Evolutionary conservation across 30 jellyfish, hydroid and myxozoan genomes (phyloP).

Genomic region (Aurelia coerulea): DNA sequence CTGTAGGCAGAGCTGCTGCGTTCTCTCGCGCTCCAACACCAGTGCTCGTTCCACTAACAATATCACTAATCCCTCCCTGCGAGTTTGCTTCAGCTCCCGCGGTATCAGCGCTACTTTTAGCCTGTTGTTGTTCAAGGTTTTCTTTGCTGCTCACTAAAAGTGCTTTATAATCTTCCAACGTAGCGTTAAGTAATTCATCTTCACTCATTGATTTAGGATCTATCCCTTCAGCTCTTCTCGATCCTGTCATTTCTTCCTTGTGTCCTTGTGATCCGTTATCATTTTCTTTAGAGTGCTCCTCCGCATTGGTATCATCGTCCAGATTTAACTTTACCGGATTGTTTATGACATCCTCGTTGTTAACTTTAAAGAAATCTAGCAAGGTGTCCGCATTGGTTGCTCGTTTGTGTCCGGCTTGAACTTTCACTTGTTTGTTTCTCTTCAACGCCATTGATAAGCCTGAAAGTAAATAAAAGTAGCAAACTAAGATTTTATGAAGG

Average conservation of each 20-base stretch:
- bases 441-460: slow-evolving; percentile 64
- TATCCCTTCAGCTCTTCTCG: slow-evolving; percentile 17
- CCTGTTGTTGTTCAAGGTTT: neutral
- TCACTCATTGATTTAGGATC: slow-evolving; percentile 1
- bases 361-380: slow-evolving; percentile 39
- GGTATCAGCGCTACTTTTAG: neutral
- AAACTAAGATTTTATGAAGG: no score
- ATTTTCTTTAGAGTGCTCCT: no score
- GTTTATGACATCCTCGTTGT: slow-evolving; percentile 2
- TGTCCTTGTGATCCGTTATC: slow-evolving; percentile 3
- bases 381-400: slow-evolving; percentile 12
- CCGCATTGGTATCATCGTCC: no score
- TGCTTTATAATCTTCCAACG: slow-evolving; percentile 55
- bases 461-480: neutral
- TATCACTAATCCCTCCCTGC: neutral
- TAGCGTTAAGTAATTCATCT: slow-evolving; percentile 47
- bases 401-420: slow-evolving; percentile 41
- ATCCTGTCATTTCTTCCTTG: slow-evolving; percentile 8
- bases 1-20: slow-evolving; percentile 5
- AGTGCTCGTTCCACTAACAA: neutral
- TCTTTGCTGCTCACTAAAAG: slow-evolving; percentile 15
- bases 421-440: slow-evolving; percentile 31
- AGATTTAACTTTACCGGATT: no score
- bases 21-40: slow-evolving; percentile 16
- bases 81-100: neutral